Evolutionary conservation across 2,113 vertebrate genomes (phyloP), one percentile per base, ranked within the genome.

Genomic region (Poicephalus meyeri): DNA sequence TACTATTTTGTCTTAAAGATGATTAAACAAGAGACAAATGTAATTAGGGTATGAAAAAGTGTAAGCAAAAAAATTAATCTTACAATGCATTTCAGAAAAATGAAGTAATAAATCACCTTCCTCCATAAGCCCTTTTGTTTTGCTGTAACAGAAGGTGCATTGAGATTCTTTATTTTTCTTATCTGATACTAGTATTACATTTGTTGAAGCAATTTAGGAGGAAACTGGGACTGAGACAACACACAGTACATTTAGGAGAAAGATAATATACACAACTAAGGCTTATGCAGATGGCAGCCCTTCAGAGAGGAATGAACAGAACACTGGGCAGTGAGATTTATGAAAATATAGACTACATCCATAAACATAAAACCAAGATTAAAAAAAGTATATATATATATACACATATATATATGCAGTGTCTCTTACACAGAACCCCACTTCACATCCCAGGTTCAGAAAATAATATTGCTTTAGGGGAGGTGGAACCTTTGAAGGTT

Each of bases 1-100:
- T 31, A 44, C 42, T 53, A 47, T 63, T 61, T 53, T 80, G 71
- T 73, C 78, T 80, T 83, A 53, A 72, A 89, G 37, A 76, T 44
- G 49, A 84, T 94, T 96, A 83, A 72, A 74, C 58, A 91, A 89
- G 63, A 91, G 29, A 50, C 19, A 93, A 95, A 85, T 78, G 23
- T 80, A 83, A 95, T 93, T 81, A 85, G 26, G 76, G 20, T 11
- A 74, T 37, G 37, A 41, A 73, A 50, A 93, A 41, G 39, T 33
- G 80, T 23, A 89, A 63, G 11, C 33, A 42, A 73, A 77, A 39
- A 72, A 12, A 12, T 28, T 29, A 42, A 55, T 63, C 25, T 50
- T 42, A 73, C 24, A 5, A 18, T 10, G 10, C 23, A 39, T 28
- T 68, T 58, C 25, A 73, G 91, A 16, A 46, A 81, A 82, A 64